Evolutionary conservation across 2,113 vertebrate species (phyloP).

Genomic region (Apeltes quadracus): DNA sequence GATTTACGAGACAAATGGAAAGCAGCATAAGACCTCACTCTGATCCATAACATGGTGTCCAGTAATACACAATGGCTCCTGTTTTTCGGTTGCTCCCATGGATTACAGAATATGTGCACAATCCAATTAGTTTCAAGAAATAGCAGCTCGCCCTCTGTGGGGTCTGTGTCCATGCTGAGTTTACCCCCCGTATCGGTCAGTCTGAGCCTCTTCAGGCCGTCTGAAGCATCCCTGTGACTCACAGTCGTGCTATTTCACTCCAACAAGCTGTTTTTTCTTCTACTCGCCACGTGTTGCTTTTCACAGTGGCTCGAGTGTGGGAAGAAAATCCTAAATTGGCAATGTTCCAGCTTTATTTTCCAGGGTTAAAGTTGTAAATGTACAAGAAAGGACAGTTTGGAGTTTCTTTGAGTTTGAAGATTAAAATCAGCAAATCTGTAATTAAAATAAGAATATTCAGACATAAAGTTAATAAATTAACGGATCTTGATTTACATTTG

Average conservation of each 20-base stretch:
- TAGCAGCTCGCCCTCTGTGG: constrained; percentile 41
- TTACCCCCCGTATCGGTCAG: constrained; percentile 56
- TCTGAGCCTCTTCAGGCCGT: constrained; percentile 38
- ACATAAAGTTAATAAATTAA: background rate
- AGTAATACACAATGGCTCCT: constrained; percentile 31
- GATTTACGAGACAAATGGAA: too few species aligned
- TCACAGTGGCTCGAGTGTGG: constrained; percentile 33
- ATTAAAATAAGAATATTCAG: background rate
- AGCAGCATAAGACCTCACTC: constrained; percentile 17
- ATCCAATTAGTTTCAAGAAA: constrained; percentile 69
- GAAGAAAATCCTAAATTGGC: constrained; percentile 19
- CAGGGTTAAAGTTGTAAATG: background rate
- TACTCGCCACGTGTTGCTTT: constrained; percentile 32
- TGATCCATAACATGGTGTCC: constrained; percentile 30
- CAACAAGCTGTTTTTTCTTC: constrained; percentile 25
- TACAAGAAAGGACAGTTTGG: background rate
- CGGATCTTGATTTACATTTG: background rate
- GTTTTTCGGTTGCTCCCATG: constrained; percentile 28
- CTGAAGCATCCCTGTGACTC: constrained; percentile 41
- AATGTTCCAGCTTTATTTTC: background rate
- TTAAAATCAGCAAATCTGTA: background rate
- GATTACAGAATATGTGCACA: constrained; percentile 61
- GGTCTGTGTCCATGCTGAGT: constrained; percentile 44
- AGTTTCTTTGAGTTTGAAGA: background rate
- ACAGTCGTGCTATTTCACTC: constrained; percentile 48